Base-by-base conservation (phyloP, 2,888 invertebrate species). In the Formica aserva region DNA sequence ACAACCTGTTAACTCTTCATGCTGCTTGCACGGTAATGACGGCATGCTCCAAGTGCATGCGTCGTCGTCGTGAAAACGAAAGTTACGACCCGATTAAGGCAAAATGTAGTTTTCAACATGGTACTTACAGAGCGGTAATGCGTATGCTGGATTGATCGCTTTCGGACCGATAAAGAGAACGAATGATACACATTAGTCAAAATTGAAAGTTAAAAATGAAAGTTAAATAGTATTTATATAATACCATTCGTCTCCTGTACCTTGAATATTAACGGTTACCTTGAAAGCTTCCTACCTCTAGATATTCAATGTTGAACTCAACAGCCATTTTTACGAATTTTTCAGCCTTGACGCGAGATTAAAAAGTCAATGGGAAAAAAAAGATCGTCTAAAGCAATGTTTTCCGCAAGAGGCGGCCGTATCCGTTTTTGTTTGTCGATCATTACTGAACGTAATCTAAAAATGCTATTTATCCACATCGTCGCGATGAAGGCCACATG, bases 1-100 rank as follows among this genome's bases (percentile, higher is more conserved):
- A 74, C 60, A 80, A 60, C 74, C 60, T 78, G 78, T 72, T 72
- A 78, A 78, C 45, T 78, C 32, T 78, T 35, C n/a, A 22, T 32
- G 45, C 32, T 60, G 18, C 60, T 45, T 72, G 60, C 35, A 72
- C 72, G 32, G 18, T 45, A 72, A 78, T 71, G 45, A 60, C 15
- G 38, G 32, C 32, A 9, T 15, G 29, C 29, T 38, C 26, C 55
- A 41, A 45, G 41, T 60, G 72, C n/a, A 55, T n/a, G 66, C 55
- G 13, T 18, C 35, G 63, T 55, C 38, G 57, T 57, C 60, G 60
- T 26, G 77, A 77, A 77, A 77, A 67, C 18, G 41, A 67, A 77
- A 77, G 69, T 72, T 60, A 72, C 60, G 35, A 60, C 35, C 22
- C 26, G 35, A 52, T 13, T 57, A 41, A 57, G 57, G 22, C 41